Evolutionary conservation across 2,113 vertebrate species (phyloP), one percentile per base, ranked within the genome.

Genomic region (Dipodomys spectabilis): DNA sequence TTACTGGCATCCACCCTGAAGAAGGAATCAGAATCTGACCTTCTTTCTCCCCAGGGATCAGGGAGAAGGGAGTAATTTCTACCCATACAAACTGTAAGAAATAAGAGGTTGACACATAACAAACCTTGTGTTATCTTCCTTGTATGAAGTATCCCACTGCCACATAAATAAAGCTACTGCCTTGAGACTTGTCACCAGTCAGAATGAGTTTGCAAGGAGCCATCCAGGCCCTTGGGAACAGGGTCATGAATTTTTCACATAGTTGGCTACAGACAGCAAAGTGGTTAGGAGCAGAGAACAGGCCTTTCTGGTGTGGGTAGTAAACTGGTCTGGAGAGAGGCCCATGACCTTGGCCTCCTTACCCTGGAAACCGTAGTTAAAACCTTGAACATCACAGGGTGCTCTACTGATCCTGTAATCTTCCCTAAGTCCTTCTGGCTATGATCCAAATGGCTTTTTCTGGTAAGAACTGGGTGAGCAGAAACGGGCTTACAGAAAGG

Each of bases 191-290:
- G 44, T 86, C 69, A 32, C n/a, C 77, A 78, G 3, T 69, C 75
- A 57, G 53, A 78, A 67, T 39, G 44, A 89, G 60, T 92, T 78
- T 89, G 64, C 72, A 67, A 62, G 83, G 65, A 92, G 22, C 85
- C 74, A 71, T 62, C 69, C 82, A 67, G 45, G 77, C 67, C 90
- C 82, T 78, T 82, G 78, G 35, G 74, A 95, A 80, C 44, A 86
- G 67, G 67, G 78, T 85, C 86, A 94, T 95, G 89, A 94, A 94
- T 91, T 91, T 94, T 96, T 96, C 81, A 96, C 71, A 62, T 92
- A 87, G 62, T 82, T 94, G 87, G 77, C 73, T 88, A 68, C 88
- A 88, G 65, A 80, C 74, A 28, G 72, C 82, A 93, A 62, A 64
- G 53, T 71, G 75, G 62, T 81, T 94, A 65, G 32, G 81, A 91